Evolutionary conservation across 2,113 vertebrate genomes (phyloP), one percentile per base, ranked within the genome.

Genomic region (Thunnus maccoyii): DNA sequence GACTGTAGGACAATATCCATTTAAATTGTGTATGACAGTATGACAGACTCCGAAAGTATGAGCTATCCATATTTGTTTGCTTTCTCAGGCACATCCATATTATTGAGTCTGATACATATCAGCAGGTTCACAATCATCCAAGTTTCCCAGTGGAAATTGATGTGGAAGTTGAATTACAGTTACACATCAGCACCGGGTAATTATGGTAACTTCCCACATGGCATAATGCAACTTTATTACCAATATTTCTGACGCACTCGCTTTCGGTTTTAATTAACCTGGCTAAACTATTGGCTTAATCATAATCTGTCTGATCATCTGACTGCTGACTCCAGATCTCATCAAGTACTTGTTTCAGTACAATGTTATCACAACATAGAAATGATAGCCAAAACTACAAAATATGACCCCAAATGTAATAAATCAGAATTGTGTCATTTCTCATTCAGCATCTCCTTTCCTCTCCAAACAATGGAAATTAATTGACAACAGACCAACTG

Each of bases 401-500:
- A 41, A 41, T 41, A 62, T 52, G 10, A 73, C 18, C 12, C 5
- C 6, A 55, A 17, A 1, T 12, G 25, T 41, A 68, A 63, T 47
- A 4, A 41, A 72, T 5, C 3, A 18, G 13, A 60, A 15, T 12
- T n/a, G 36, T 17, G 48, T 66, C 32, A 22, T 52, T 50, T 54
- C 22, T 36, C 41, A 54, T 52, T 48, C 67, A 41, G 47, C 7
- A 3, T 36, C 5, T 7, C 48, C 18, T 57, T 48, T 30, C 36
- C 44, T 76, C 50, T 60, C 63, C 46, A 51, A 69, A 65, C 11
- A 32, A 27, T 3, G 0, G 12, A 62, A 78, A 75, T 67, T 15
- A 57, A 60, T 51, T 72, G 71, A 61, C 72, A 60, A 27, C 71
- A 47, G 63, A 68, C 73, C 73, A 83, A 54, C n/a, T 58, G 67